Evolutionary conservation across 2,797 vertebrate species (phyloP).

Genomic region (Danio jaintianensis): DNA sequence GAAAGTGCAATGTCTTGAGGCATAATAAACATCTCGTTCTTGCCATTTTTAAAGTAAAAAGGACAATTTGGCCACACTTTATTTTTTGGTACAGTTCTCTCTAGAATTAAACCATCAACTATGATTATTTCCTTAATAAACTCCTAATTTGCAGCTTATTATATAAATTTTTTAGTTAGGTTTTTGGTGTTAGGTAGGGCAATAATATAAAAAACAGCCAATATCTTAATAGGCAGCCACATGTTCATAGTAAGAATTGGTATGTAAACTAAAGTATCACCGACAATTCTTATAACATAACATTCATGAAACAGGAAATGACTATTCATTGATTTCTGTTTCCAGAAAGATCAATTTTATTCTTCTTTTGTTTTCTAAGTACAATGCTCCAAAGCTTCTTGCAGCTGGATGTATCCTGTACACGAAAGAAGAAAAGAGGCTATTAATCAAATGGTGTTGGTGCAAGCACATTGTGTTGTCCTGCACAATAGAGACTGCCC

Average conservation of each 20-base stretch:
- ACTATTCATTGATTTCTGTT: conserved; percentile 86
- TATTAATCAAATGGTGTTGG: conserved; percentile 83
- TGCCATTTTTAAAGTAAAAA: conserved; percentile 32
- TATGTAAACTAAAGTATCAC: no score
- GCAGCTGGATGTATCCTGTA: conserved; percentile 82
- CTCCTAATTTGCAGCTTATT: no score
- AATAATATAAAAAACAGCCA: no score
- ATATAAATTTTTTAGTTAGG: no score
- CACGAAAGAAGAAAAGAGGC: conserved; percentile 77
- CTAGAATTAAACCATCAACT: no score
- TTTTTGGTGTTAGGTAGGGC: no score
- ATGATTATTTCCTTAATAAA: no score
- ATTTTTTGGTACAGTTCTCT: no score
- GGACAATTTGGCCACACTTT: not conserved
- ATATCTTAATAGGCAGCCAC: no score
- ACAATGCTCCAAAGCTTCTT: conserved; percentile 81
- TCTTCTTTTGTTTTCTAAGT: conserved; percentile 86
- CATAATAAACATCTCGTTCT: not conserved
- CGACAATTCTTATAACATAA: conserved; percentile 62
- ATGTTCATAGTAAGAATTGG: no score
- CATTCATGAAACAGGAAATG: conserved; percentile 84
- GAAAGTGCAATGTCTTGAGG: not conserved
- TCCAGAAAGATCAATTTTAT: conserved; percentile 87
- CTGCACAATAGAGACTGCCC: conserved; percentile 60
- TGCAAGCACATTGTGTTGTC: conserved; percentile 82